Conservation (phyloP, 2,113 vertebrate species). For the Panthera uncia region DNA sequence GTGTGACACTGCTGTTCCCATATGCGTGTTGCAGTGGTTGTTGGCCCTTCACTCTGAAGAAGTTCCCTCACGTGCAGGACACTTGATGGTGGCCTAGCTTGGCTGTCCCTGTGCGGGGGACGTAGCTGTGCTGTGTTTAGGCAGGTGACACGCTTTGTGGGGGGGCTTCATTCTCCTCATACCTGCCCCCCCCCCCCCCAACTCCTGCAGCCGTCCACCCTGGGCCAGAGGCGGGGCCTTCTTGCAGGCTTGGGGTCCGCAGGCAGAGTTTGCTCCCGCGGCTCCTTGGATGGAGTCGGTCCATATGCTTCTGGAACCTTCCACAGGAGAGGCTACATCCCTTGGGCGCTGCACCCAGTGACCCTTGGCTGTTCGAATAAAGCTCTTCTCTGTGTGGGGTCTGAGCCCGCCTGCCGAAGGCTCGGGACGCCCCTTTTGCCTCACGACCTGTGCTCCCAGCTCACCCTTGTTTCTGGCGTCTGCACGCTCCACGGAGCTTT, state of each 20-base stretch:
- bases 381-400: not conserved
- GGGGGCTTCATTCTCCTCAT: not conserved
- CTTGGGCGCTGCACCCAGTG: rapidly evolving
- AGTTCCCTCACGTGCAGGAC: rapidly evolving
- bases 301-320: not conserved
- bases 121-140: rapidly evolving
- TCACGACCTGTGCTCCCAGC: not conserved
- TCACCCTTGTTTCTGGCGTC: no score
- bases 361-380: not conserved
- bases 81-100: not conserved
- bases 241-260: not conserved
- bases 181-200: no score
- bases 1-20: not conserved
- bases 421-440: not conserved
- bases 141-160: no score
- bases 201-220: not conserved
- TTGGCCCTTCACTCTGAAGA: no score
- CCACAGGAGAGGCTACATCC: not conserved
- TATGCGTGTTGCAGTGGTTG: rapidly evolving
- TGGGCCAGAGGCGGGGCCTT: not conserved
- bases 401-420: not conserved
- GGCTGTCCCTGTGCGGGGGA: not conserved
- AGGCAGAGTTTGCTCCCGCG: not conserved
- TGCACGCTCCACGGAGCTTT: rapidly evolving
- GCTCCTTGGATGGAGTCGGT: not conserved